Base-by-base conservation (phyloP, 2,113 vertebrate genomes). In the Harpagus bidentatus region DNA sequence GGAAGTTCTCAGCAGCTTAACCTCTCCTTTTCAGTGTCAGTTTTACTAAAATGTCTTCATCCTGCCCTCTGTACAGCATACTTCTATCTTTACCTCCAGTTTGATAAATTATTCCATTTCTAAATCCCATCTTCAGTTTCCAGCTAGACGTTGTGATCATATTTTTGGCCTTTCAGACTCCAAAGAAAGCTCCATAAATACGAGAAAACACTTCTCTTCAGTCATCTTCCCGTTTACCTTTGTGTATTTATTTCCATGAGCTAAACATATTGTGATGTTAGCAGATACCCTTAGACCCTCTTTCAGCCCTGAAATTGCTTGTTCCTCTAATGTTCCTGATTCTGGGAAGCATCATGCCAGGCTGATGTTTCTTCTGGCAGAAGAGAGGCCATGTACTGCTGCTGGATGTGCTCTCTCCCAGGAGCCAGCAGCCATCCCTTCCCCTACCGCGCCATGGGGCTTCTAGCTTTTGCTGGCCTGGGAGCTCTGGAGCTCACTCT, bases 11-110 rank as follows among this genome's bases (percentile, higher is more conserved):
- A 93, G 50, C 73, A 80, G 38, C 31, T 89, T 36, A 66, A 26
- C 34, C 34, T 70, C 59, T 81, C 72, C 53, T 76, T 70, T 77
- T 70, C 76, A 62, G 40, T 14, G 31, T 53, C 66, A 80, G 23
- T 91, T 90, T 87, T 86, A 92, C 52, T 50, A 47, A 82, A 86
- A 66, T 34, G 11, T 78, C 67, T 89, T 86, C 7, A 16, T 52
- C 36, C 25, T 93, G 52, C 65, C 73, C 92, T 55, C 82, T 85
- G 45, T 10, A 82, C 14, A 48, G 58, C 42, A 88, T 55, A 82
- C 26, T 77, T 84, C 55, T 80, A 53, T 69, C 42, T 88, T 96
- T 82, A 96, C 38, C 53, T 94, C 47, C 50, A 88, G 67, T 59
- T 72, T 82, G 32, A 88, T 53, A 72, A 92, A 76, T 65, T 36